phyloP scores from a whole-genome alignment of 1,140 invertebrate species.

The Papilio polytes region DNA sequence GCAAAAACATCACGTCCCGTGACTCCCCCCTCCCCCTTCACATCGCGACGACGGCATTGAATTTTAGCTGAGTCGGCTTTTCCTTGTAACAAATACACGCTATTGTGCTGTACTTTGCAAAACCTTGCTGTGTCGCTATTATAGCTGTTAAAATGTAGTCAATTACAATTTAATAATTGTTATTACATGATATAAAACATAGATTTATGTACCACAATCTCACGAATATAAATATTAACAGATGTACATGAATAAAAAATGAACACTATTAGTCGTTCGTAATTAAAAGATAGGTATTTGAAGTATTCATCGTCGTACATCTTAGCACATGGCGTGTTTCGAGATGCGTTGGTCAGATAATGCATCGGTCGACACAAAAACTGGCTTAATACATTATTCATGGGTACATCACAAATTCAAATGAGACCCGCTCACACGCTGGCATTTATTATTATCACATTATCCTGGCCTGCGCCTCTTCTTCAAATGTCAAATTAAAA shows the following conservation, averaged over 20 bases:
- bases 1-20: conserved; percentile 2
- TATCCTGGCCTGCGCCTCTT: not conserved
- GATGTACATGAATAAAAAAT: not conserved
- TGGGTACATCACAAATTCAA: conserved; percentile 6
- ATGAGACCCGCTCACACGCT: not conserved
- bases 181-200: too few relatives aligned
- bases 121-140: not conserved
- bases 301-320: not conserved
- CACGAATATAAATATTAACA: not conserved
- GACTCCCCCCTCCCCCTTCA: not conserved
- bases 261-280: not conserved
- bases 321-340: not conserved
- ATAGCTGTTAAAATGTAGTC: not conserved
- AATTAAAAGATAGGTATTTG: not conserved
- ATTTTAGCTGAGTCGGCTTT: conserved; percentile 29
- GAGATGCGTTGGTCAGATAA: conserved; percentile 4
- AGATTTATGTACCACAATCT: not conserved
- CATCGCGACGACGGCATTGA: conserved; percentile 19
- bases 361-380: conserved; percentile 9
- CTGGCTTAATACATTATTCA: conserved; percentile 13
- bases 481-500: conserved; percentile 7
- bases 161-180: not conserved
- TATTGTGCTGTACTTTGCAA: conserved; percentile 8
- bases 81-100: conserved; percentile 20
- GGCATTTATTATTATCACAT: conserved; percentile 7